These are phyloP conservation scores for Globodera ellingtonae DNA, from an alignment of 1,140 invertebrate species.

Conservation along the genomic window DNA sequence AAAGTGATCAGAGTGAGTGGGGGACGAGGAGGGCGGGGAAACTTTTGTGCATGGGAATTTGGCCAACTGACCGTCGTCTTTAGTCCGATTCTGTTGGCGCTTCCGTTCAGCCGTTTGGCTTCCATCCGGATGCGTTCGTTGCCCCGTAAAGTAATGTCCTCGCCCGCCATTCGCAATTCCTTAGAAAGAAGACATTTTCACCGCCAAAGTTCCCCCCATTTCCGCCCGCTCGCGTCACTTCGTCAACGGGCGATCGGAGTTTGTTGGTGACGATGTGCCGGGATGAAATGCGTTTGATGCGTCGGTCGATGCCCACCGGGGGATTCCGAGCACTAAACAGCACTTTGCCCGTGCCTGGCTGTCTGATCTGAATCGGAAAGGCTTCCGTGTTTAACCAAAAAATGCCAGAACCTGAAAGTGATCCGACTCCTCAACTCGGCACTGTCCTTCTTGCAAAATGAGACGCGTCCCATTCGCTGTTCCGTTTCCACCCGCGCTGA, in stretches of 20 bases:
- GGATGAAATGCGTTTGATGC: slow-evolving; percentile 50
- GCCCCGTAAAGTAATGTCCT: slow-evolving; percentile 52
- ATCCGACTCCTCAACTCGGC: slow-evolving; percentile 43
- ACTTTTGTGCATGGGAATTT: no score
- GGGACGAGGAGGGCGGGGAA: no score
- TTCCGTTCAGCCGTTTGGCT: slow-evolving; percentile 46
- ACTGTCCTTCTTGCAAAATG: slow-evolving; percentile 50
- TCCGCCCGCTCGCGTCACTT: not conserved
- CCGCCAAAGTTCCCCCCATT: no score
- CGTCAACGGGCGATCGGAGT: slow-evolving; percentile 32
- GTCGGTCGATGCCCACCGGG: slow-evolving; percentile 44
- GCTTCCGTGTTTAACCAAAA: not conserved
- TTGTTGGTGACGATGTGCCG: slow-evolving; percentile 56
- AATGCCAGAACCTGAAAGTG: slow-evolving; percentile 40
- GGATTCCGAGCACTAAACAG: slow-evolving; percentile 52
- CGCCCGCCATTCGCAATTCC: slow-evolving; percentile 42
- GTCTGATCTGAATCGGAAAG: slow-evolving; percentile 23
- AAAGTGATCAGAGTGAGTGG: no score
- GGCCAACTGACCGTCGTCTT: slow-evolving; percentile 48
- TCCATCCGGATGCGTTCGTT: slow-evolving; percentile 55
- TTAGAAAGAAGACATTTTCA: not conserved
- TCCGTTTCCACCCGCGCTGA: slow-evolving; percentile 23
- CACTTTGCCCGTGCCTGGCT: slow-evolving; percentile 45
- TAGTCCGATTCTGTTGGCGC: slow-evolving; percentile 42
- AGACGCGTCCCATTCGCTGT: slow-evolving; percentile 43